phyloP scores from a whole-genome alignment of 1,140 invertebrate genomes.

The Drosophila eugracilis region DNA sequence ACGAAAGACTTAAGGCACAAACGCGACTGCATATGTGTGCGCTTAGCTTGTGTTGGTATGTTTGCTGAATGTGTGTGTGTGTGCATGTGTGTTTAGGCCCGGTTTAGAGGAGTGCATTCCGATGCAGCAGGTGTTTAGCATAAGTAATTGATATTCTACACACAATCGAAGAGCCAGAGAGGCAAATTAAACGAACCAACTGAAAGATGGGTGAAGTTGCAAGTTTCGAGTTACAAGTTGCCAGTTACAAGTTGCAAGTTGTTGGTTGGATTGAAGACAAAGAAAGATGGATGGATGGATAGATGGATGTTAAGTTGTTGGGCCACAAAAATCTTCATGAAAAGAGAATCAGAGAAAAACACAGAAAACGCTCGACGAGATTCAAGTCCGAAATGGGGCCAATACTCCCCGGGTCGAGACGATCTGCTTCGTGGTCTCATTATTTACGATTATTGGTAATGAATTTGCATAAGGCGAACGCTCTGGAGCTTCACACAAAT shows the following conservation, averaged over 20 bases:
- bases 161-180: constrained; percentile 57
- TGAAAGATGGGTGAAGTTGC: background rate
- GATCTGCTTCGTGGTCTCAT: constrained; percentile 68
- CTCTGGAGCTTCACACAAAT: constrained; percentile 77
- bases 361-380: constrained; percentile 46
- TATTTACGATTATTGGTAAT: constrained; percentile 75
- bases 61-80: background rate
- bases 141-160: constrained; percentile 85
- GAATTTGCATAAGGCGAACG: constrained; percentile 64
- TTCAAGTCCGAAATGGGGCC: constrained; percentile 38
- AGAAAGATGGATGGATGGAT: background rate
- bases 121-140: constrained; percentile 84
- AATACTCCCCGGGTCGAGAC: constrained; percentile 32
- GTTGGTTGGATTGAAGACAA: too few species aligned
- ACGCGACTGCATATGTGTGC: constrained; percentile 32
- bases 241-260: too few species aligned
- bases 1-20: constrained; percentile 80
- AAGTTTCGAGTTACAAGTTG: background rate
- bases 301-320: constrained; percentile 6
- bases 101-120: constrained; percentile 78
- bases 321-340: background rate
- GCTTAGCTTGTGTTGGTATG: background rate
- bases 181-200: constrained; percentile 16
- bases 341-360: constrained; percentile 3
- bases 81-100: constrained; percentile 65